Evolutionary conservation across 2,797 vertebrate genomes (phyloP).

Genomic region (Crax fasciolata): DNA sequence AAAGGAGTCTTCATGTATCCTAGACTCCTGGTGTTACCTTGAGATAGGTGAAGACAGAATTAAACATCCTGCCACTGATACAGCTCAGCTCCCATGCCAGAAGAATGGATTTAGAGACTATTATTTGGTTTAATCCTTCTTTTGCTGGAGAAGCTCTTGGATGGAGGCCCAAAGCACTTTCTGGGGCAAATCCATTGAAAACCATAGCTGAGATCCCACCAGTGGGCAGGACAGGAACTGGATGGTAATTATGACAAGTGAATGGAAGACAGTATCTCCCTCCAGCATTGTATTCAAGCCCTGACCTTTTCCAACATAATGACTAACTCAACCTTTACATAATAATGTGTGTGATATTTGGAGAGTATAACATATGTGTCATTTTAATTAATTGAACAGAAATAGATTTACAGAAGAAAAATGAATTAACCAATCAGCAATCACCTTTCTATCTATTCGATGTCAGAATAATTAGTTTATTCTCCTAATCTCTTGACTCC

Average conservation of each 20-base stretch:
- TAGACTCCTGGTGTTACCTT: neutral
- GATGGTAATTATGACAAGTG: conserved; percentile 41
- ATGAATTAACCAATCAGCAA: conserved; percentile 67
- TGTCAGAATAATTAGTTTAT: conserved; percentile 75
- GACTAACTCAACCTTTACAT: conserved; percentile 79
- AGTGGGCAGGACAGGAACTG: neutral
- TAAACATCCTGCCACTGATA: neutral
- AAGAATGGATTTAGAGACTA: neutral
- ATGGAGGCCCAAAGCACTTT: neutral
- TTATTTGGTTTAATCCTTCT: neutral
- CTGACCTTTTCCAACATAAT: conserved; percentile 78
- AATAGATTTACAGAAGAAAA: conserved; percentile 76
- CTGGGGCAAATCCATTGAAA: neutral
- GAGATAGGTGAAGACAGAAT: neutral
- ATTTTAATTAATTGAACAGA: conserved; percentile 82
- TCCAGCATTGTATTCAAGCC: conserved; percentile 71
- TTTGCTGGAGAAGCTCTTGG: neutral
- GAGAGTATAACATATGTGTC: conserved; percentile 76
- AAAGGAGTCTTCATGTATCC: neutral
- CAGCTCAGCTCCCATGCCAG: neutral
- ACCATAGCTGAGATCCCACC: neutral
- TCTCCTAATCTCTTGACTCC: conserved; percentile 69
- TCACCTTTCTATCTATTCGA: conserved; percentile 58
- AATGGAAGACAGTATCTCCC: conserved; percentile 67
- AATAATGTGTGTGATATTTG: conserved; percentile 79